Percentiles rank a stretch among this genome's conserved stretches.
phyloP scores from a whole-genome alignment of 2,797 vertebrate species.

The Anniella stebbinsi region DNA sequence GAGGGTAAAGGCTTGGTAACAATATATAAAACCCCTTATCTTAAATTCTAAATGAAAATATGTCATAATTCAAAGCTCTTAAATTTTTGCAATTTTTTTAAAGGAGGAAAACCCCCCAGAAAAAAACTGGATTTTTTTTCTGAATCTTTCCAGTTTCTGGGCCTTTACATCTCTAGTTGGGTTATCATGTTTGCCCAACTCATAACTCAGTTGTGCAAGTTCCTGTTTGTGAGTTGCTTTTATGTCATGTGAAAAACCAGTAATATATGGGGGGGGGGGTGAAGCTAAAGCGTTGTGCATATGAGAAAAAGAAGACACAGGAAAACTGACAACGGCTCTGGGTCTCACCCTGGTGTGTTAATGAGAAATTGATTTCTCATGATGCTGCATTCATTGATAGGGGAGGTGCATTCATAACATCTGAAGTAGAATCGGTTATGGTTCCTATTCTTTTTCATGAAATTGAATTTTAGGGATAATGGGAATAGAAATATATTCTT shows the following conservation, averaged over 20 bases:
- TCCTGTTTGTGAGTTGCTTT: not conserved
- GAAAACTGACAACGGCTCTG: too few species aligned
- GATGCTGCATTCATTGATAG: not conserved
- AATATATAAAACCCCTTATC: too few species aligned
- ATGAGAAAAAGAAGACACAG: not conserved
- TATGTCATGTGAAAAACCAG: not conserved
- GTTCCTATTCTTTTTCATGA: not conserved
- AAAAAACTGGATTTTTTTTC: too few species aligned
- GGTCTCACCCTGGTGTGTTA: not conserved
- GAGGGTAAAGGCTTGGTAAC: too few species aligned
- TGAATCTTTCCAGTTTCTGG: too few species aligned
- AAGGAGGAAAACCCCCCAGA: too few species aligned
- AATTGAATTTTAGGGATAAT: not conserved
- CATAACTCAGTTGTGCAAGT: not conserved
- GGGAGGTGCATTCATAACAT: not conserved
- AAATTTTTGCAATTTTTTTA: too few species aligned
- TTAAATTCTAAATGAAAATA: too few species aligned
- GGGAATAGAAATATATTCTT: not conserved
- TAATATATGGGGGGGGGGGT: not conserved
- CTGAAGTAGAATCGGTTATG: not conserved
- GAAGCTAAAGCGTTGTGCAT: not conserved
- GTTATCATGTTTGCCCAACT: not conserved
- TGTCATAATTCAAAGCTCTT: too few species aligned
- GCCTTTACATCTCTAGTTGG: too few species aligned
- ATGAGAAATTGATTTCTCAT: not conserved